Base-by-base conservation (phyloP, 2,113 vertebrate species). In the Silurus meridionalis region DNA sequence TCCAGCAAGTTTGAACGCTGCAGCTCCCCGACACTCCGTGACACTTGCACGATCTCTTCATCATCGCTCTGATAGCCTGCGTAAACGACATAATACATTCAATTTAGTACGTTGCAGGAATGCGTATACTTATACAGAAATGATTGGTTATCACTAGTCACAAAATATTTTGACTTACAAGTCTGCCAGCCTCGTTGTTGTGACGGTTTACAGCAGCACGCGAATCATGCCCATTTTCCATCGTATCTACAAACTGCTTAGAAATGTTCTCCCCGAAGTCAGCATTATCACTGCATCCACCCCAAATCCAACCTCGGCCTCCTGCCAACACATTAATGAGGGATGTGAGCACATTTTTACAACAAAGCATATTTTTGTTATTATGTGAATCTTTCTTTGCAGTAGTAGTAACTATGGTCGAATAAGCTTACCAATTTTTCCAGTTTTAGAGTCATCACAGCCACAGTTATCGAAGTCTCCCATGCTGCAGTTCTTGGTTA, bases 1-100 rank as follows among this genome's bases (percentile, higher is more conserved):
- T 95, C 97, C 97, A 99, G 87, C 98, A 99, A 0, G 97, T 99
- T 90, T 99, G 97, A 87, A 99, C 93, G 91, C 95, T 99, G 93
- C 98, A 99, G 93, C 98, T 99, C 83, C 98, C 98, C 0, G 98
- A 99, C 85, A 99, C 97, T 1, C 98, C 98, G 0, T 99, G 98
- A 67, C 98, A 99, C 89, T 99, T 99, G 86, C 98, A 99, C 21
- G 95, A 93, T 91, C 93, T 95, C 90, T 95, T 97, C 97, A 99
- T 97, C 0, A 97, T 97, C 48, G 94, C 91, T 91, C 94, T 97
- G 61, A 99, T 95, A 0, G 97, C 97, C 98, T 98, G 82, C 0
- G 83, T 60, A 46, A 2, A 48, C 0, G 5, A 63, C 1, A 37
- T 21, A 78, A 72, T 7, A 50, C 19, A 11, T 15, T 53, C 53